Evolutionary conservation across 1,140 invertebrate genomes (phyloP).

Genomic region (Scaptodrosophila lebanonensis): DNA sequence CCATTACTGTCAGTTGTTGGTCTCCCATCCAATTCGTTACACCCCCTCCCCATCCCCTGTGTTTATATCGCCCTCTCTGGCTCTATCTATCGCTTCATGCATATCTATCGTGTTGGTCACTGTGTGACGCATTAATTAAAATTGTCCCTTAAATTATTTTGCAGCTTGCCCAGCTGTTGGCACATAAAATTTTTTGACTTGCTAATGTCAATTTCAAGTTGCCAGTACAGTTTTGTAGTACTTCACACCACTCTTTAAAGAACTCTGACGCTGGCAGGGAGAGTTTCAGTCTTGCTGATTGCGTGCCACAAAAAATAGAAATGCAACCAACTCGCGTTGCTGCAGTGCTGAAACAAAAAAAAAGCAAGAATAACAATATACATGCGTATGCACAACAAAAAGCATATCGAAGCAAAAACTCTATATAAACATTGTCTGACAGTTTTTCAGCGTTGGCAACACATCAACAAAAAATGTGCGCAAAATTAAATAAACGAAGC

Average conservation of each 20-base stretch:
- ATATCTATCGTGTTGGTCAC: slow-evolving; percentile 15
- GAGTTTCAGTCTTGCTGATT: too few relatives aligned
- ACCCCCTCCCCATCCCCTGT: slow-evolving; percentile 8
- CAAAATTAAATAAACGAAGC: slow-evolving; percentile 71
- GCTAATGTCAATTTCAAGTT: slow-evolving; percentile 37
- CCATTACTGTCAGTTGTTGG: too few relatives aligned
- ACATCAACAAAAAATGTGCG: slow-evolving; percentile 33
- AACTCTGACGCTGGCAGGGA: too few relatives aligned
- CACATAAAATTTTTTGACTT: slow-evolving; percentile 60
- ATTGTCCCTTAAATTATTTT: slow-evolving; percentile 65
- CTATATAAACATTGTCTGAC: slow-evolving; percentile 6
- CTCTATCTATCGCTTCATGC: slow-evolving; percentile 1
- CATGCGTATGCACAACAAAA: slow-evolving; percentile 1
- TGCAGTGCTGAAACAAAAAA: not conserved
- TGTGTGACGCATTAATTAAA: slow-evolving; percentile 59
- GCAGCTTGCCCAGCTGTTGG: slow-evolving; percentile 32
- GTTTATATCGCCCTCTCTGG: slow-evolving; percentile 7
- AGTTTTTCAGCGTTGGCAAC: not conserved
- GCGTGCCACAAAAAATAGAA: too few relatives aligned
- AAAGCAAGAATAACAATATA: slow-evolving; percentile 13
- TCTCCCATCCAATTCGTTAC: slow-evolving; percentile 29
- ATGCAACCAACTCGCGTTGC: too few relatives aligned
- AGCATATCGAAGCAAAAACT: not conserved
- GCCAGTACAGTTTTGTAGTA: not conserved
- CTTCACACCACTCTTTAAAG: not conserved